Base-by-base conservation (phyloP, 1,140 invertebrate species). In the Eciton burchellii region DNA sequence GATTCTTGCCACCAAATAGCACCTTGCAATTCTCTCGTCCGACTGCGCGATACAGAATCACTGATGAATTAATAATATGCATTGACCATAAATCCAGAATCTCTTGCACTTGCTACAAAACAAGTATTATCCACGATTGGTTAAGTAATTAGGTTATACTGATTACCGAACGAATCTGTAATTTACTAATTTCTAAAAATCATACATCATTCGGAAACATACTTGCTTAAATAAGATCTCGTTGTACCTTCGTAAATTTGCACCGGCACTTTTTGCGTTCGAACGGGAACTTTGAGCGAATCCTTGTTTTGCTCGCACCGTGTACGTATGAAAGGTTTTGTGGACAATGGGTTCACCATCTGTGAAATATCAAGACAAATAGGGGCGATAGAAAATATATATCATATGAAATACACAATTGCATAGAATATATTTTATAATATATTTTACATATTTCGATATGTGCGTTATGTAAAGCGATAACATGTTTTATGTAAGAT, bases 321-420 rank as follows among this genome's bases (percentile, higher is more conserved):
- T 97, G 90, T 99, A 99, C 59, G 96, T 96, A 92, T 98, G 98
- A 89, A 97, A 96, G 0, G 98, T 98, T 93, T 98, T 98, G 90
- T 98, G 98, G 2, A 95, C 91, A n/a, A 97, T 87, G 2, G 95
- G 91, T 84, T 95, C 93, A 6, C 92, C 92, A 60, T 95, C 96
- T 95, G 79, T 24, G 87, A 84, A 21, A 29, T 12, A 63, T 45
- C 14, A 19, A 57, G 47, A 0, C 1, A n/a, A 59, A 0, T 12
- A 8, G 21, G n/a, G 21, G 14, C 11, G 56, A 59, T 21, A 41
- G 41, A 66, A 43, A 43, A 21, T 35, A 26, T 29, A 73, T n/a
- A 29, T n/a, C n/a, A n/a, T n/a, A n/a, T n/a, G n/a, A n/a, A n/a
- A n/a, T n/a, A n/a, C n/a, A n/a, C n/a, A n/a, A n/a, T n/a, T n/a